phyloP scores from a whole-genome alignment of 2,113 vertebrate species.

The Vulpes ferrilata region DNA sequence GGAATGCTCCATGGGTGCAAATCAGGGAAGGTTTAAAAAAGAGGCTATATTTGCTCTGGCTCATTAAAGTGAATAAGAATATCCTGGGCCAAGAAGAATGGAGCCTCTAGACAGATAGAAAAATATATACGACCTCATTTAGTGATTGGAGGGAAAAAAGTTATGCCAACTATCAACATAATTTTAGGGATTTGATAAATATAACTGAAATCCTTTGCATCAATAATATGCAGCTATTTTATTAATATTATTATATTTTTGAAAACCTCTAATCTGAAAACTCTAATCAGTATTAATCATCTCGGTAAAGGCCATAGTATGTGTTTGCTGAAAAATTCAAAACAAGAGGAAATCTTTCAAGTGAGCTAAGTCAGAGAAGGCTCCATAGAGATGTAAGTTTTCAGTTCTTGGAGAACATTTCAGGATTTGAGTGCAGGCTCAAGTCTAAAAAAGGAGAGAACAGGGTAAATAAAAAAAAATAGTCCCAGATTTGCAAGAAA shows the following conservation, averaged over 20 bases:
- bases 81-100: background rate
- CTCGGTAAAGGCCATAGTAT: fast-evolving
- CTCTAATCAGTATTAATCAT: background rate
- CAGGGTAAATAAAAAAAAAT: background rate
- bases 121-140: background rate
- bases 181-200: background rate
- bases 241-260: background rate
- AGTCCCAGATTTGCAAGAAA: background rate
- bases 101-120: background rate
- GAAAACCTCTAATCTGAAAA: background rate
- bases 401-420: background rate
- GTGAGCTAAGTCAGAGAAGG: background rate
- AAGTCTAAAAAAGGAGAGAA: background rate
- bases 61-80: background rate
- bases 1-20: background rate
- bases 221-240: background rate
- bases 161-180: background rate
- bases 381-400: background rate
- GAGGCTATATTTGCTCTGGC: fast-evolving
- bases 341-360: background rate
- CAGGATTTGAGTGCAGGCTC: background rate
- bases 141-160: background rate
- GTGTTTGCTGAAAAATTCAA: background rate
- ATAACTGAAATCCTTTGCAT: background rate
- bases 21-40: background rate